Percentiles rank a stretch among this genome's conserved stretches.
Conservation (phyloP, 1,140 invertebrate genomes). For the Drosophila persimilis region DNA sequence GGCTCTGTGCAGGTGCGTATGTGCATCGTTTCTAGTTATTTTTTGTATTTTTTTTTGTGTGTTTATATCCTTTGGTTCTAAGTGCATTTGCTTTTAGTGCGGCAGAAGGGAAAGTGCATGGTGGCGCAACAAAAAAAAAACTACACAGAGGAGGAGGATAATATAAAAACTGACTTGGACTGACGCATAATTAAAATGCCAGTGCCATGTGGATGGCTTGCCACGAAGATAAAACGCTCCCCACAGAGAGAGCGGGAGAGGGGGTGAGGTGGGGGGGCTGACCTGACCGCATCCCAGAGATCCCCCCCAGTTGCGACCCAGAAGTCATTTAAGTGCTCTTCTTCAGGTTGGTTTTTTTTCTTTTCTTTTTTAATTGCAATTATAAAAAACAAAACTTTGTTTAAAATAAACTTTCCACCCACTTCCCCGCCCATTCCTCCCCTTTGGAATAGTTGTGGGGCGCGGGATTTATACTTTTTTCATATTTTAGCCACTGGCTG, state of each 20-base stretch:
- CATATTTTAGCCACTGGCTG: constrained; percentile 28
- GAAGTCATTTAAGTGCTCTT: constrained; percentile 72
- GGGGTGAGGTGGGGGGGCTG: not conserved
- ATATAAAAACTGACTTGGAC: constrained; percentile 56
- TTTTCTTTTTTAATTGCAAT: constrained; percentile 68
- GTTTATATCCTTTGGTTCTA: constrained; percentile 37
- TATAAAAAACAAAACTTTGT: constrained; percentile 70
- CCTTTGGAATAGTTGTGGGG: constrained; percentile 12
- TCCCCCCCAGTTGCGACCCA: constrained; percentile 3
- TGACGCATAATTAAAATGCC: constrained; percentile 78
- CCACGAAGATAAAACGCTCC: constrained; percentile 65
- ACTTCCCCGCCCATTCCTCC: not conserved
- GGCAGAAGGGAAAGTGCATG: constrained; percentile 29
- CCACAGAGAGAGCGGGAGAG: constrained; percentile 36
- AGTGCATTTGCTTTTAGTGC: constrained; percentile 78
- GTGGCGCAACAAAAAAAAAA: constrained; percentile 20
- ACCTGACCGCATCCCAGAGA: too few relatives aligned
- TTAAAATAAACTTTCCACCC: constrained; percentile 52
- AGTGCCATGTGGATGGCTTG: constrained; percentile 70
- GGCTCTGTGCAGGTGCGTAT: constrained; percentile 53
- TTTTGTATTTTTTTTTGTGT: constrained; percentile 8
- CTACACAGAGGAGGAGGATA: constrained; percentile 17
- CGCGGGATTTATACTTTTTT: constrained; percentile 20
- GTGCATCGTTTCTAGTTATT: constrained; percentile 40
- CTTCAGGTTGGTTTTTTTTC: constrained; percentile 51